Evolutionary conservation across 2,888 invertebrate genomes (phyloP).

Genomic region (Hyalella azteca): DNA sequence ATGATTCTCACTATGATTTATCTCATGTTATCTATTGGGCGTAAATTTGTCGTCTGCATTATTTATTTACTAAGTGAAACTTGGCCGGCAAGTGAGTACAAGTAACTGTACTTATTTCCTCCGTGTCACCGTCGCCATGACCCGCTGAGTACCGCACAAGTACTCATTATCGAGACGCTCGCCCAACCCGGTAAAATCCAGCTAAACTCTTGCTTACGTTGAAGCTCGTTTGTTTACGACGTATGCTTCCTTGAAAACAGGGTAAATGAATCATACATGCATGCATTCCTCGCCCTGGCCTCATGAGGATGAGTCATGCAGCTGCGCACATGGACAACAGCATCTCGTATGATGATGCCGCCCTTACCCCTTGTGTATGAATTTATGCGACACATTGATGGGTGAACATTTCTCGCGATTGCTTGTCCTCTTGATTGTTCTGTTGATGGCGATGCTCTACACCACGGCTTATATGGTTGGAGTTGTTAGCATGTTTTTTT

Average conservation of each 20-base stretch:
- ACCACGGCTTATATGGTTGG: background rate
- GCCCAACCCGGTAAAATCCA: too few species aligned
- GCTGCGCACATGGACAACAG: background rate
- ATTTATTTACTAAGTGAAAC: too few species aligned
- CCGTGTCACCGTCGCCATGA: too few species aligned
- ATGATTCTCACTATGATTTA: too few species aligned
- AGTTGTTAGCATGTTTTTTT: too few species aligned
- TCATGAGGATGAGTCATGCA: background rate
- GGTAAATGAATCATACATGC: background rate
- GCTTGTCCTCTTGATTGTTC: conserved; percentile 18
- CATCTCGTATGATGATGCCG: background rate
- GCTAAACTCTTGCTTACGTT: conserved; percentile 17
- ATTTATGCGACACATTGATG: conserved; percentile 8
- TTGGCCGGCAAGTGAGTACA: too few species aligned
- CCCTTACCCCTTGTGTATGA: background rate
- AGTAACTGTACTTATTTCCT: too few species aligned
- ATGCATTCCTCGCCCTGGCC: too few species aligned
- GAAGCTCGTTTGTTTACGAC: background rate
- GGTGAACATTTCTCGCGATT: conserved; percentile 6
- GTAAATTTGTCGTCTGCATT: too few species aligned
- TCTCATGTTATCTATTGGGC: too few species aligned
- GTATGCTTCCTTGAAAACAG: background rate
- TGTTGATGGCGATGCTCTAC: background rate
- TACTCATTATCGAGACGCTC: too few species aligned
- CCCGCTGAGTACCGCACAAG: too few species aligned